phyloP scores from a whole-genome alignment of 2,888 invertebrate species.

The Chrysina gloriosa region DNA sequence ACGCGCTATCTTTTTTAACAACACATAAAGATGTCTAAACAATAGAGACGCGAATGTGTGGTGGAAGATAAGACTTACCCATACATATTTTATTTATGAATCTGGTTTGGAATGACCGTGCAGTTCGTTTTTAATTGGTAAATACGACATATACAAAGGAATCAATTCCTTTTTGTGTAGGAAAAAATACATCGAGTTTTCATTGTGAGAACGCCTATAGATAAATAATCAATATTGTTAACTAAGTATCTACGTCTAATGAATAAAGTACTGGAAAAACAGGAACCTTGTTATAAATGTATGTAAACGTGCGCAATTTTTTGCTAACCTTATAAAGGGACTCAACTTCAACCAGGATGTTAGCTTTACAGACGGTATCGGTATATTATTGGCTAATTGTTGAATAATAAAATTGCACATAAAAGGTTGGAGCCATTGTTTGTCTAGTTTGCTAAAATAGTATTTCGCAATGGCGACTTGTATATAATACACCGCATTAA shows the following conservation, averaged over 20 bases:
- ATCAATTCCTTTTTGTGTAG: slow-evolving; percentile 26
- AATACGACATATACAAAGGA: slow-evolving; percentile 24
- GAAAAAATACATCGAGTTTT: slow-evolving; percentile 12
- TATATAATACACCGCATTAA: slow-evolving; percentile 19
- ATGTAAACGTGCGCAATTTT: slow-evolving; percentile 19
- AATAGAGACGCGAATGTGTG: not conserved
- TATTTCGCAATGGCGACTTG: slow-evolving; percentile 23
- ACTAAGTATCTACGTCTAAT: slow-evolving; percentile 7
- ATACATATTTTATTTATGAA: slow-evolving; percentile 30
- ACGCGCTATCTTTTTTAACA: not conserved
- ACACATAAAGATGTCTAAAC: not conserved
- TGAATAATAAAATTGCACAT: slow-evolving; percentile 31
- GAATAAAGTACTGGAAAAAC: slow-evolving; percentile 20
- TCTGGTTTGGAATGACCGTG: slow-evolving; percentile 14
- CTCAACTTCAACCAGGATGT: slow-evolving; percentile 30
- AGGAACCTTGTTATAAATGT: slow-evolving; percentile 34
- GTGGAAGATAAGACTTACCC: slow-evolving; percentile 8
- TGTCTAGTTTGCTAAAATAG: slow-evolving; percentile 27
- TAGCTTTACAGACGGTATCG: not conserved
- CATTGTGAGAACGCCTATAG: slow-evolving; percentile 23
- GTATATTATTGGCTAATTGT: slow-evolving; percentile 26
- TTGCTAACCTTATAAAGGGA: slow-evolving; percentile 33
- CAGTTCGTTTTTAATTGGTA: slow-evolving; percentile 25
- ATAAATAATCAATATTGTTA: slow-evolving; percentile 21
- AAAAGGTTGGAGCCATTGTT: slow-evolving; percentile 35